Base-by-base conservation (phyloP, 2,113 vertebrate species). In the Phaetusa simplex region DNA sequence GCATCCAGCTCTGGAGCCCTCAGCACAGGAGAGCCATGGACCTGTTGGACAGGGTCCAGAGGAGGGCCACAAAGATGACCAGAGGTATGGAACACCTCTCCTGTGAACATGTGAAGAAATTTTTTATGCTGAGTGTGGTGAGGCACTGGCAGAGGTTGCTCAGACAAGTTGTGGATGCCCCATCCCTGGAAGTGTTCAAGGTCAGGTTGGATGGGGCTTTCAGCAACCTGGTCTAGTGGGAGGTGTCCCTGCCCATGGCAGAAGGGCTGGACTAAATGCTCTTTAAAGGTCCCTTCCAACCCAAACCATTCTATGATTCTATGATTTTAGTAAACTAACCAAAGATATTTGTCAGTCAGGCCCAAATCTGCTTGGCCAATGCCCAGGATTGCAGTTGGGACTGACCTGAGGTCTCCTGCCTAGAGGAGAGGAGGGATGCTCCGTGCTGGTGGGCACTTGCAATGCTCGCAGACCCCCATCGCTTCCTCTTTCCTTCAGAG, bases 101-200 rank as follows among this genome's bases (percentile, higher is more conserved):
- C 23, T 22, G 2, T 49, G 47, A n/a, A 73, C n/a, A 53, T 21
- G 34, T 42, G 20, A 59, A 64, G 11, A 79, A 17, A 11, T 47
- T 24, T 45, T 74, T 74, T 42, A 15, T 5, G 4, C 7, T 85
- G 32, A 61, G 19, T 6, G 29, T 24, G 7, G 11, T 49, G 58
- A 52, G 26, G 1, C 15, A 0, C 21, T 65, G n/a, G 58, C 2
- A 49, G 22, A 82, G 3, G 14, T 4, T 77, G 3, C 12, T n/a
- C 43, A 56, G 18, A 50, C 16, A 52, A 24, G 12, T 0, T 52
- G 32, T 30, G 1, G 32, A 1, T 64, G 4, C 1, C 27, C 29
- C 43, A 22, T n/a, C 24, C 8, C 5, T 69, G 32, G 19, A 12
- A 40, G 14, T 27, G n/a, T 17, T 52, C 29, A 65, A 70, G 23